Base-by-base conservation (phyloP, 2,797 vertebrate species). In the Cichlasoma orientale region DNA sequence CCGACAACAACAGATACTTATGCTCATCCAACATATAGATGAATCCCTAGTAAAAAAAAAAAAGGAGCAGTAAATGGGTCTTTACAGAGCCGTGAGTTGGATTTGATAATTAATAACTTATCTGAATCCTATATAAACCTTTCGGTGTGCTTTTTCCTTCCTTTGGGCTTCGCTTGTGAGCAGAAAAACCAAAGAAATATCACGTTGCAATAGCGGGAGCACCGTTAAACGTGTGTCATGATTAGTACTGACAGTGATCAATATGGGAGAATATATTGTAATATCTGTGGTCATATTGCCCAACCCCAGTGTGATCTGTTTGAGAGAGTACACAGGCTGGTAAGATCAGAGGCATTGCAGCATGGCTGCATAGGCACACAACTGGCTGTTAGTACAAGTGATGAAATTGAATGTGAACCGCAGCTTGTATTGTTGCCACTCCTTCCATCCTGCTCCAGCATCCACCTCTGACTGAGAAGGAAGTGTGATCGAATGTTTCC, bases 401-500 rank as follows among this genome's bases (percentile, higher is more conserved):
- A 93, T 93, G 82, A 88, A 92, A 94, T 93, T 85, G 90, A 92
- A 92, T 78, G 86, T 92, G 88, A 92, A 91, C 86, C 73, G 77
- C 90, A 75, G 89, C 89, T 86, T 85, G 90, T 92, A 90, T 93
- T 90, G 89, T 91, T 90, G 92, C 74, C 75, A 59, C 72, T 83
- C 77, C 84, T 82, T 83, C 88, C 78, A 85, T 88, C 72, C 84
- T 74, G 87, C 88, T 93, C 90, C 86, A 61, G 80, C 84, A 82
- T 90, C 88, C 89, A 88, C 90, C 89, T 87, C 90, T 84, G 83
- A 88, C 89, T 91, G 91, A 85, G 89, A 77, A 58, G 80, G 88
- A 90, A 87, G 88, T 90, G 84, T 86, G 92, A 93, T 92, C 89
- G 82, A 91, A 91, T 85, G 90, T 95, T 95, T 94, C 95, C 87